phyloP scores from a whole-genome alignment of 2,888 invertebrate species.

The Zaprionus obscuricornis region DNA sequence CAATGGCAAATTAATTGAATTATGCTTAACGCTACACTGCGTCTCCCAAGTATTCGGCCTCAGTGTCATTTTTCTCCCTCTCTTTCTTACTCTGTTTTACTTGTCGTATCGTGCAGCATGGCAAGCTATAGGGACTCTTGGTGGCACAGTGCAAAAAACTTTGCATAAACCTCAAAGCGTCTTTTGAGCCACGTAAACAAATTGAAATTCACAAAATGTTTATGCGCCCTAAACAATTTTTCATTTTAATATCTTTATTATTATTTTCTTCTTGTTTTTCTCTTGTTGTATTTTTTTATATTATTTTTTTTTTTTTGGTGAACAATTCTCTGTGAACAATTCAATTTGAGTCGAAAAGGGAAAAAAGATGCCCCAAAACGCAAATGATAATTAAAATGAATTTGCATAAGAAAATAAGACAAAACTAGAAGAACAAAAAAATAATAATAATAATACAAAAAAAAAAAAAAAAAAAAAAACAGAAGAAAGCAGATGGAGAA shows the following conservation, averaged over 20 bases:
- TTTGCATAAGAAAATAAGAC: slow-evolving; percentile 65
- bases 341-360: slow-evolving; percentile 52
- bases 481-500: slow-evolving; percentile 56
- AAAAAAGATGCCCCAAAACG: slow-evolving; percentile 40
- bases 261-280: slow-evolving; percentile 26
- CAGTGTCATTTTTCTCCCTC: too few relatives aligned
- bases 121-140: slow-evolving; percentile 18
- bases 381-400: slow-evolving; percentile 73
- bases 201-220: slow-evolving; percentile 72
- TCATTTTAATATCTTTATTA: slow-evolving; percentile 44
- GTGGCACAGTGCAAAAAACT: slow-evolving; percentile 18
- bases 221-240: slow-evolving; percentile 40
- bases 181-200: slow-evolving; percentile 50
- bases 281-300: neutral
- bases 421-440: slow-evolving; percentile 26
- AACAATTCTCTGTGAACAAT: slow-evolving; percentile 43
- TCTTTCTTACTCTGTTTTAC: too few relatives aligned
- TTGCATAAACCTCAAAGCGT: slow-evolving; percentile 40
- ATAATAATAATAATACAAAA: too few relatives aligned
- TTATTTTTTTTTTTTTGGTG: neutral
- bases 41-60: too few relatives aligned
- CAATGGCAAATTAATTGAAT: too few relatives aligned
- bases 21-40: too few relatives aligned
- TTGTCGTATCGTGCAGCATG: too few relatives aligned
- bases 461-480: slow-evolving; percentile 77